Conservation (phyloP, 1,140 invertebrate species). For the Drosophila tani region DNA sequence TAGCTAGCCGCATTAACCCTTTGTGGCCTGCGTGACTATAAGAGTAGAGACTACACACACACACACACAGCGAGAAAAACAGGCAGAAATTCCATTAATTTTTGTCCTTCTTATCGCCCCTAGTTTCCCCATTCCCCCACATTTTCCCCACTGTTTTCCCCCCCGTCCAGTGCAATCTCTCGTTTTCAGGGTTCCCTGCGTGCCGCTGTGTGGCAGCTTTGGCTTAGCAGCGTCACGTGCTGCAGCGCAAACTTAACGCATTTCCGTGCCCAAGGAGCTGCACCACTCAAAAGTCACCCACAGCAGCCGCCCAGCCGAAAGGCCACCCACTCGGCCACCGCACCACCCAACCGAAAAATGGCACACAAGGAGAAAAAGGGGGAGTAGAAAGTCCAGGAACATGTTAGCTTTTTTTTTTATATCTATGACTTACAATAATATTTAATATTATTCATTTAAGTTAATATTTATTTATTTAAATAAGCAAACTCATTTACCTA, state of each 20-base stretch:
- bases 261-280: conserved; percentile 66
- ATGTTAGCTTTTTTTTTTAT: no score
- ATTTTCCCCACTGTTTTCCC: no score
- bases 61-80: conserved; percentile 53
- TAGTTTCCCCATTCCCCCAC: background rate
- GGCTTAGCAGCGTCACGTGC: conserved; percentile 79
- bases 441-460: no score
- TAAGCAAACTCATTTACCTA: no score
- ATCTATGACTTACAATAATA: no score
- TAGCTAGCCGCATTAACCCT: conserved; percentile 1
- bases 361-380: background rate
- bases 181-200: conserved; percentile 64
- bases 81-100: conserved; percentile 83
- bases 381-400: no score
- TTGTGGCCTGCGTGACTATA: conserved; percentile 22
- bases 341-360: conserved; percentile 6
- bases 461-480: no score
- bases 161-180: conserved; percentile 22
- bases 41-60: conserved; percentile 13
- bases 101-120: conserved; percentile 78
- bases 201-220: conserved; percentile 80
- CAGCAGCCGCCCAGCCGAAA: conserved; percentile 16
- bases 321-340: conserved; percentile 17
- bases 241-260: conserved; percentile 82
- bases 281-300: conserved; percentile 14